Conservation (phyloP, 1,140 invertebrate species). For the Anastatus disparis region DNA sequence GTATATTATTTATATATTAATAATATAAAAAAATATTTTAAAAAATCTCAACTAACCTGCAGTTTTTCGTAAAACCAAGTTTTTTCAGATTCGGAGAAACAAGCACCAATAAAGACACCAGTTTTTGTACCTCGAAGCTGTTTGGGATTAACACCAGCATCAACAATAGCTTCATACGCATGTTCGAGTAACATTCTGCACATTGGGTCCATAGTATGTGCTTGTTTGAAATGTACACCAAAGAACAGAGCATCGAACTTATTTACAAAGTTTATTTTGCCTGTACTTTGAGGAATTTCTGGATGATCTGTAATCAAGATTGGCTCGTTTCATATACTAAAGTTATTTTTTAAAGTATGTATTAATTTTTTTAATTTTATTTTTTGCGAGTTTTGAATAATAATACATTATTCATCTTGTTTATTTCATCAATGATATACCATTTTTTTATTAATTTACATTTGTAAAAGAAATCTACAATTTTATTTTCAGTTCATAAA, state of each 20-base stretch:
- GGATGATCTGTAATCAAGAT: constrained; percentile 68
- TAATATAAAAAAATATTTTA: background rate
- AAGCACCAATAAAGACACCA: constrained; percentile 84
- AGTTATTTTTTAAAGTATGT: no score
- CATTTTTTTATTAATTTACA: no score
- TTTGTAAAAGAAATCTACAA: no score
- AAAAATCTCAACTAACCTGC: constrained; percentile 52
- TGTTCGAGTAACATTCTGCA: constrained; percentile 85
- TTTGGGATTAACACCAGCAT: constrained; percentile 75
- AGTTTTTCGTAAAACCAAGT: constrained; percentile 77
- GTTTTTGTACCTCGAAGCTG: constrained; percentile 77
- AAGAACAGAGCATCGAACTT: constrained; percentile 90
- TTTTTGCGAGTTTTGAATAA: no score
- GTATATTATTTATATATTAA: background rate
- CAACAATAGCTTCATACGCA: constrained; percentile 87
- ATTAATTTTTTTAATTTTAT: no score
- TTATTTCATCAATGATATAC: no score
- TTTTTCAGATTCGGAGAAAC: constrained; percentile 80
- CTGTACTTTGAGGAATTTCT: constrained; percentile 78
- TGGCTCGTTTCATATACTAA: no score
- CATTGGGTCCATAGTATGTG: constrained; percentile 90
- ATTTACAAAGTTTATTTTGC: constrained; percentile 81
- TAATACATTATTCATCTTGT: no score
- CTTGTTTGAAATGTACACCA: constrained; percentile 84
- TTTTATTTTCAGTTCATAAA: no score